phyloP scores from a whole-genome alignment of 2,797 vertebrate genomes.

The Rhinoraja longicauda region DNA sequence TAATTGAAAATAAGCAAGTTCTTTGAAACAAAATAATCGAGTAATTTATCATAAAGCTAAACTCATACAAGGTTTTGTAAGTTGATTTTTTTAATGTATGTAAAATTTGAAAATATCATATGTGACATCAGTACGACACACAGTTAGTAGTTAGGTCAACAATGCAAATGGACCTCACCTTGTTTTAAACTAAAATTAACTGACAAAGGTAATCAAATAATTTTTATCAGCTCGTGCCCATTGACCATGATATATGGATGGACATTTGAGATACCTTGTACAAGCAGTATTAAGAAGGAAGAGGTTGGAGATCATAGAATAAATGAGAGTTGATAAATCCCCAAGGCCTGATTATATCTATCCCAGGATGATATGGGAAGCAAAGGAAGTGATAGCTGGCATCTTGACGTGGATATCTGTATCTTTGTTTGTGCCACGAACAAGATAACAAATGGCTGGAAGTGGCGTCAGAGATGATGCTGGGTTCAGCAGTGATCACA shows the following conservation, averaged over 20 bases:
- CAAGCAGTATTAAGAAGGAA: no score
- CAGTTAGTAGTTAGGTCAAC: background rate
- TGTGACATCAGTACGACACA: background rate
- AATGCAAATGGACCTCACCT: background rate
- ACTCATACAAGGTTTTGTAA: background rate
- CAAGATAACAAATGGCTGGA: no score
- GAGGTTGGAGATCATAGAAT: no score
- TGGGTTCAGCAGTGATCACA: no score
- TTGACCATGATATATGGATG: background rate
- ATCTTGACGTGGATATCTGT: no score
- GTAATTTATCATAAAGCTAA: slow-evolving; percentile 1
- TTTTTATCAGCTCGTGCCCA: background rate
- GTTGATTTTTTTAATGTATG: background rate
- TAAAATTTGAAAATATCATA: background rate
- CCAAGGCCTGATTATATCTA: no score
- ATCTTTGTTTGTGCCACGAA: no score
- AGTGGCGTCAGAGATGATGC: no score
- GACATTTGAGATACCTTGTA: background rate
- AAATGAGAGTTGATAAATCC: no score
- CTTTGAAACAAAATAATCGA: slow-evolving; percentile 12
- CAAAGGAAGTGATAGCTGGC: no score
- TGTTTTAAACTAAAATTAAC: background rate
- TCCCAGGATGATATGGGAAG: no score
- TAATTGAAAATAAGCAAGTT: slow-evolving; percentile 23
- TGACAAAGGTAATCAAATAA: background rate